Conservation (phyloP, 2,113 vertebrate species). For the Ginglymostoma cirratum region DNA sequence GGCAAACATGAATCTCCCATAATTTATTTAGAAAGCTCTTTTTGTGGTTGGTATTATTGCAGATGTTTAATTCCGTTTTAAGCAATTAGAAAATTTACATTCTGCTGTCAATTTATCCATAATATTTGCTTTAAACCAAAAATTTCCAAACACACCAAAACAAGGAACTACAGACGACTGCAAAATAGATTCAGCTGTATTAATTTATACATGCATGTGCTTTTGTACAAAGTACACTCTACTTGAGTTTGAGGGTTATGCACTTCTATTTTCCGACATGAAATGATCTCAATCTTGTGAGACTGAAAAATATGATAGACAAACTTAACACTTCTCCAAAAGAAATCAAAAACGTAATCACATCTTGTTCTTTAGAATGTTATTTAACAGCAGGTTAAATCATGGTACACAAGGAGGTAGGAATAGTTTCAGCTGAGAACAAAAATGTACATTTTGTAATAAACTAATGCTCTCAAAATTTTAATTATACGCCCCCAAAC, state of each 20-base stretch:
- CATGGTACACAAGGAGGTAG: not conserved
- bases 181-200: not conserved
- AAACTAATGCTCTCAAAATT: not conserved
- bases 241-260: not conserved
- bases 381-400: not conserved
- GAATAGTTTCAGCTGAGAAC: not conserved
- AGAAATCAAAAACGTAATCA: not conserved
- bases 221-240: not conserved
- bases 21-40: not conserved
- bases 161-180: not conserved
- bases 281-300: not conserved
- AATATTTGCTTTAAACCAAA: not conserved
- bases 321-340: not conserved
- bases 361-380: not conserved
- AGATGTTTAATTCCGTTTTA: not conserved
- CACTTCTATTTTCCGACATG: not conserved
- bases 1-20: not conserved
- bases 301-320: not conserved
- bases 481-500: not conserved
- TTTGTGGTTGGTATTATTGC: not conserved
- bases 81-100: not conserved
- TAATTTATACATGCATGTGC: not conserved
- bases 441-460: not conserved
- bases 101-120: not conserved
- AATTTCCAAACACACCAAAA: not conserved